Conservation (phyloP, 2,888 invertebrate genomes). For the Metallyticus violacea region DNA sequence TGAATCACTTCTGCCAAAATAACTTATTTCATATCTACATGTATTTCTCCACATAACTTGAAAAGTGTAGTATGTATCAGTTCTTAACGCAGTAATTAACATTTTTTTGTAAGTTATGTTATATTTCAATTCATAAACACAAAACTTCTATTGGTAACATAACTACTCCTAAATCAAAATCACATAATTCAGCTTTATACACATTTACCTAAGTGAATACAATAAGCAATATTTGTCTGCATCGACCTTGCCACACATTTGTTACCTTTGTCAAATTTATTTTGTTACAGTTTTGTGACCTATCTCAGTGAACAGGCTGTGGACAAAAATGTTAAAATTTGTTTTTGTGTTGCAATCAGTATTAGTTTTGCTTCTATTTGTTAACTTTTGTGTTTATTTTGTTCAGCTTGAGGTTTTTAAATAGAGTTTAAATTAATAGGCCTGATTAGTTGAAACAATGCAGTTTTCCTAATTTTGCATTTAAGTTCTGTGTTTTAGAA, state of each 20-base stretch:
- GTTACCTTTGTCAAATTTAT: background rate
- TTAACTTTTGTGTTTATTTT: background rate
- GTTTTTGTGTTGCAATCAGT: background rate
- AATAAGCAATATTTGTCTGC: background rate
- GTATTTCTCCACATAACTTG: background rate
- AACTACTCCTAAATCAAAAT: background rate
- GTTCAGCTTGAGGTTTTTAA: background rate
- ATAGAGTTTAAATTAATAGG: too few relatives aligned
- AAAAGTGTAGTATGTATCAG: background rate
- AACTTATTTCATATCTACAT: background rate
- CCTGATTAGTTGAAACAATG: background rate
- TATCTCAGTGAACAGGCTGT: background rate
- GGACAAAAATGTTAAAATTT: background rate
- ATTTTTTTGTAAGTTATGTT: background rate
- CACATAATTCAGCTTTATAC: background rate
- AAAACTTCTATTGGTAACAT: background rate
- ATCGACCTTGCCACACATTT: background rate
- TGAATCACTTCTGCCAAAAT: background rate
- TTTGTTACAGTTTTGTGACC: background rate
- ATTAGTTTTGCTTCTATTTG: background rate
- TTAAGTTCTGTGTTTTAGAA: background rate
- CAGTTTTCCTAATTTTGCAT: background rate
- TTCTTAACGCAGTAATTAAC: too few relatives aligned
- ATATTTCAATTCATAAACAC: background rate
- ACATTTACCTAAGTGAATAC: background rate